phyloP scores from a whole-genome alignment of 2,113 vertebrate species.

The Pelodiscus sinensis region DNA sequence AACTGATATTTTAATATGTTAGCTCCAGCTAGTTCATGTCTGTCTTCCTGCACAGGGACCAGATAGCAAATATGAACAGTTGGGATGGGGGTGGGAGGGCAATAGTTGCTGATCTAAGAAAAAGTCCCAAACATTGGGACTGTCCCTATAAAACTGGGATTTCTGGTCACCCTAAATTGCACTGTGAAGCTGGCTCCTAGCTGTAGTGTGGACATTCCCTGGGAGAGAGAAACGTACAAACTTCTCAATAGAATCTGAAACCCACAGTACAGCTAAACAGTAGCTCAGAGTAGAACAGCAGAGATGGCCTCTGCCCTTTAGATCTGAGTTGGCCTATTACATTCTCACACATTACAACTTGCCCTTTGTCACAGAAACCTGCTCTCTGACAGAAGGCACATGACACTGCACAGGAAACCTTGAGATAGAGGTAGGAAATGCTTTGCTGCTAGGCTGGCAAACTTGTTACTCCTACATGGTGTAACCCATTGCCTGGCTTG shows the following conservation, averaged over 20 bases:
- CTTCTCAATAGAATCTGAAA: slow-evolving; percentile 23
- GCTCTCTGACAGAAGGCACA: not conserved
- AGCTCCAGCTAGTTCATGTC: not conserved
- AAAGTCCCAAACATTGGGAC: too few relatives aligned
- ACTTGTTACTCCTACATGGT: accelerated
- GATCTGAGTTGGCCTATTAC: not conserved
- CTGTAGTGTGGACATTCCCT: not conserved
- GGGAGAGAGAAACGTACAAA: not conserved
- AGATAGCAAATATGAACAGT: too few relatives aligned
- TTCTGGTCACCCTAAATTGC: not conserved
- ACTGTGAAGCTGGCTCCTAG: not conserved
- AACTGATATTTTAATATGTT: too few relatives aligned
- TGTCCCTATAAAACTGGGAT: too few relatives aligned
- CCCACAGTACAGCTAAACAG: not conserved
- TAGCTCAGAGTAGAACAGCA: not conserved
- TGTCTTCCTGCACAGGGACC: not conserved
- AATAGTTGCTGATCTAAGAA: too few relatives aligned
- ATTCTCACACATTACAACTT: accelerated
- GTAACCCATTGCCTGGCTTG: not conserved
- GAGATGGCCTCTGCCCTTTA: not conserved
- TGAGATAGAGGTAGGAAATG: not conserved
- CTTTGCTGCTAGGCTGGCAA: not conserved
- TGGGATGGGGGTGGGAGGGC: too few relatives aligned
- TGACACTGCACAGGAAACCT: not conserved
- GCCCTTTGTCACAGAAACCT: not conserved